Evolutionary conservation across 1,140 invertebrate species (phyloP).

Genomic region (Laodelphax striatellus): DNA sequence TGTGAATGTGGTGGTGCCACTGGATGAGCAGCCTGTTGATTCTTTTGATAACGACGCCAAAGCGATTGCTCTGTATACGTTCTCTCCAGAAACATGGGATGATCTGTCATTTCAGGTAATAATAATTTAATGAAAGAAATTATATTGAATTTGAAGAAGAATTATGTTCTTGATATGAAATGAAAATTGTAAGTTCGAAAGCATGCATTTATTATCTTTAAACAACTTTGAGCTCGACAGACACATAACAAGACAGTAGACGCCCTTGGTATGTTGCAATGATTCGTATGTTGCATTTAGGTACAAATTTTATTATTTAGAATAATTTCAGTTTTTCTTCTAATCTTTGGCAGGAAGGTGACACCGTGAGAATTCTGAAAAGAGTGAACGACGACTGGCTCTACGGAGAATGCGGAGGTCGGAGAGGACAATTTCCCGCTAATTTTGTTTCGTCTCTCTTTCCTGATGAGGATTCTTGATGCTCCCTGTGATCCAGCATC

Average conservation of each 20-base stretch:
- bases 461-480: constrained; percentile 8
- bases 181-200: too few relatives aligned
- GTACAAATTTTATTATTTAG: too few relatives aligned
- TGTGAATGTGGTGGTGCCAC: constrained; percentile 60
- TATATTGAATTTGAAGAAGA: too few relatives aligned
- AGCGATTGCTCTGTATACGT: constrained; percentile 46
- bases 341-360: constrained; percentile 43
- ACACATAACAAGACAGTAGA: too few relatives aligned
- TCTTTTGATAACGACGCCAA: constrained; percentile 3
- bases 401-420: constrained; percentile 53
- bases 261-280: too few relatives aligned
- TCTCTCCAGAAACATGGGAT: constrained; percentile 43
- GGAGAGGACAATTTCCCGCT: constrained; percentile 65
- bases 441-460: constrained; percentile 40
- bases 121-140: too few relatives aligned
- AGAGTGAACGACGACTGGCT: constrained; percentile 71
- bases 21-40: constrained; percentile 34
- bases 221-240: too few relatives aligned
- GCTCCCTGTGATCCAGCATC: background rate
- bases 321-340: constrained; percentile 13
- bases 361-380: constrained; percentile 54
- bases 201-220: too few relatives aligned
- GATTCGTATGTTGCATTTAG: too few relatives aligned
- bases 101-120: constrained; percentile 45
- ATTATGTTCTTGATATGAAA: too few relatives aligned